Evolutionary conservation across 1,140 invertebrate genomes (phyloP).

Genomic region (Dendrolimus punctatus): DNA sequence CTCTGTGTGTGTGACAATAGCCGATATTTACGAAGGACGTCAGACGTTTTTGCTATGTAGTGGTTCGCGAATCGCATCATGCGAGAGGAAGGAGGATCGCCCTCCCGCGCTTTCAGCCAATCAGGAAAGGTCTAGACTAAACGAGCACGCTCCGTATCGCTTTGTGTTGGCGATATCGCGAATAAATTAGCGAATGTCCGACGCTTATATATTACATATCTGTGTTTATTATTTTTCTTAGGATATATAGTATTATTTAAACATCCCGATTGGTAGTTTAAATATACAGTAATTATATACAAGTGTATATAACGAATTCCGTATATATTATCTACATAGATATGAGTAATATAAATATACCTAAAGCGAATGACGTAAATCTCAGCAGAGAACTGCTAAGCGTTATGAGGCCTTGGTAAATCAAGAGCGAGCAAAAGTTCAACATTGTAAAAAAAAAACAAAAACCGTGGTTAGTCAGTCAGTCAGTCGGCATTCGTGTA

Average conservation of each 20-base stretch:
- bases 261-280: constrained; percentile 4
- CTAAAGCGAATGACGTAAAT: constrained; percentile 8
- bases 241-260: constrained; percentile 7
- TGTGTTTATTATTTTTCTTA: constrained; percentile 3
- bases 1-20: constrained; percentile 21
- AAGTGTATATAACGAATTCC: neutral
- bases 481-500: constrained; percentile 20
- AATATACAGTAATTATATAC: constrained; percentile 2
- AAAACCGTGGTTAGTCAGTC: constrained; percentile 7
- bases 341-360: constrained; percentile 3
- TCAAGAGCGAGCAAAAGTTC: constrained; percentile 35
- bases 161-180: constrained; percentile 33
- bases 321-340: constrained; percentile 5
- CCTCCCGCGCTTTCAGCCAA: constrained; percentile 56
- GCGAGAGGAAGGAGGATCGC: constrained; percentile 66
- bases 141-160: constrained; percentile 28
- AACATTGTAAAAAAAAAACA: constrained; percentile 17
- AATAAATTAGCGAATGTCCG: constrained; percentile 51
- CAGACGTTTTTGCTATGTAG: constrained; percentile 42
- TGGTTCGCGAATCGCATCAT: constrained; percentile 63
- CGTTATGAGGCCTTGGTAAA: constrained; percentile 37
- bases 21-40: constrained; percentile 42
- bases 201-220: constrained; percentile 17
- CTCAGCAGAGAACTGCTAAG: constrained; percentile 23
- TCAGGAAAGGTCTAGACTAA: constrained; percentile 36